Conservation (phyloP, 2,113 vertebrate genomes). For the Eolophus roseicapilla region DNA sequence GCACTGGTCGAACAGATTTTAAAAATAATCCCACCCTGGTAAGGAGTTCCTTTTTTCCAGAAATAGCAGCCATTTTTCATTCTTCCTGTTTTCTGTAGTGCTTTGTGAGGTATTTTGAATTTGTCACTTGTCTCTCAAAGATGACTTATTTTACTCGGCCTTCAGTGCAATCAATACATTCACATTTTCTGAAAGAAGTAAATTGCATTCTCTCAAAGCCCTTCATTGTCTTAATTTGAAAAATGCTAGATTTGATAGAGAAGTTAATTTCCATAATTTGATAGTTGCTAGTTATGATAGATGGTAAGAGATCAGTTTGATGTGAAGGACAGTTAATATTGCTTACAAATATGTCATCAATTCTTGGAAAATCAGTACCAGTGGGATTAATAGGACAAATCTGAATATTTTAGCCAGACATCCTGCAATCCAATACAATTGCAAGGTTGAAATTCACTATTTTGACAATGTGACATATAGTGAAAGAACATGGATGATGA, state of each 20-base stretch:
- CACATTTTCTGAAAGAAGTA: constrained; percentile 48
- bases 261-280: background rate
- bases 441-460: constrained; percentile 34
- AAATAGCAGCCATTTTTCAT: background rate
- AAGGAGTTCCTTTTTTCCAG: background rate
- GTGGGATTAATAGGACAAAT: background rate
- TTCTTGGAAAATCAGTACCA: constrained; percentile 4
- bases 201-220: constrained; percentile 24
- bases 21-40: background rate
- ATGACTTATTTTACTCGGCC: background rate
- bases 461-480: constrained; percentile 4
- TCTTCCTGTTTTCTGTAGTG: background rate
- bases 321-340: constrained; percentile 55
- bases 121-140: background rate
- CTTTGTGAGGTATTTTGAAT: constrained; percentile 17
- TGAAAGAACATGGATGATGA: background rate
- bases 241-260: background rate
- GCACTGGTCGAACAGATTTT: background rate
- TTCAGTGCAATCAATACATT: background rate
- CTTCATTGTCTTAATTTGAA: constrained; percentile 48
- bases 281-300: background rate
- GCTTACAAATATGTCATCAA: constrained; percentile 56
- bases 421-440: background rate
- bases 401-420: constrained; percentile 7
- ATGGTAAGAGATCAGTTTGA: background rate